Base-by-base conservation (phyloP, 2,888 invertebrate genomes). In the Xylocampa areola region DNA sequence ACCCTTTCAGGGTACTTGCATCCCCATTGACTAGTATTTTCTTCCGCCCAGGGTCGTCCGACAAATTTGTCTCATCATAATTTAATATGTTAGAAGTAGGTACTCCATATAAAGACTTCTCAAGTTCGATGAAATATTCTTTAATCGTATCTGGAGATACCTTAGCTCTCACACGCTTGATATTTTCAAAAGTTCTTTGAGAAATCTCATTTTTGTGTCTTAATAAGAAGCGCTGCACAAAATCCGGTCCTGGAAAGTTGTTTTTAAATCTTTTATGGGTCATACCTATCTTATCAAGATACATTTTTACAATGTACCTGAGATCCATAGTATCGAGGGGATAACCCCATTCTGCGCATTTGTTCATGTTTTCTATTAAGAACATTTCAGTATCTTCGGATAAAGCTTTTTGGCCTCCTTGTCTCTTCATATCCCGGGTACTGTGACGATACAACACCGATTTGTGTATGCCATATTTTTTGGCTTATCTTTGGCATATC, bases 261-360 rank as follows among this genome's bases (percentile, higher is more conserved):
- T 71, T 51, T 55, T 68, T 68, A 41, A 76, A 74, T 54, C 49
- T 63, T 51, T 53, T 65, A n/a, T 49, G 37, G 6, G 32, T 53
- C 7, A 53, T 53, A 1, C 71, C 68, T 11, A 45, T 6, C 21
- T 50, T 61, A 40, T 76, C 73, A 6, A 78, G 50, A 51, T 75
- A 73, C 11, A 36, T 41, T 53, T 76, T 76, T 11, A 76, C 52
- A 10, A 76, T 14, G 4, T 39, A 51, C 5, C 77, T 43, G n/a
- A 75, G 43, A 54, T 76, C 76, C 3, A 43, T n/a, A 10, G 58
- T 41, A 37, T 54, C 58, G 27, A 77, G 41, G 10, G 78, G 76
- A 53, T 75, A 73, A 1, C 76, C 76, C 74, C 75, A 76, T 25
- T 79, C 73, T 11, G 73, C 53, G 39, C 73, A 75, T 23, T 27